Evolutionary conservation across 2,888 invertebrate species (phyloP).

Genomic region (Trachelus troglodyta): DNA sequence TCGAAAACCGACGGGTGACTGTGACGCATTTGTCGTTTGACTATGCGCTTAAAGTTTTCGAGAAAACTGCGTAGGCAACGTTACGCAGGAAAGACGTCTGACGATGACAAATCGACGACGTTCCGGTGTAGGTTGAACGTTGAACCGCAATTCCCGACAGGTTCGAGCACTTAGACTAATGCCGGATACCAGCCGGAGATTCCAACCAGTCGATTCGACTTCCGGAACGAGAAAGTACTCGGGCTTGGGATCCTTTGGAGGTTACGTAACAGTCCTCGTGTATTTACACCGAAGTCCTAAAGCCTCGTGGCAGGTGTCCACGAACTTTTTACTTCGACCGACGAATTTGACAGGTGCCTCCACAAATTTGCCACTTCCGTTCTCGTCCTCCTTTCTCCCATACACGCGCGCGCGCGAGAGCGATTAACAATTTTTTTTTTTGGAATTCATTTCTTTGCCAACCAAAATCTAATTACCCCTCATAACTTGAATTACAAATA

Average conservation of each 20-base stretch:
- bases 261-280: background rate
- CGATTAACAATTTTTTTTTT: background rate
- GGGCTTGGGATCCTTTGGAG: background rate
- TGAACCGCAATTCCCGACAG: background rate
- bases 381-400: background rate
- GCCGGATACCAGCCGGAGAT: background rate
- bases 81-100: background rate
- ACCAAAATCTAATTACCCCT: background rate
- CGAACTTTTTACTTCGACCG: background rate
- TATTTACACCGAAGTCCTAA: background rate
- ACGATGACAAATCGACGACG: background rate
- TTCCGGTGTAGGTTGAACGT: background rate
- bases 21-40: background rate
- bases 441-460: background rate
- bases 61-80: background rate
- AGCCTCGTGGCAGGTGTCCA: background rate
- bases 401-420: fast-evolving
- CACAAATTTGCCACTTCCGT: background rate
- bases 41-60: background rate
- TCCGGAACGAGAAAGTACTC: background rate
- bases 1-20: background rate
- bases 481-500: background rate
- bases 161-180: background rate
- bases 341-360: background rate
- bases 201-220: background rate